These are phyloP conservation scores for Cynoglossus semilaevis DNA, from an alignment of 2,113 vertebrate genomes.

Conservation along the genomic window DNA sequence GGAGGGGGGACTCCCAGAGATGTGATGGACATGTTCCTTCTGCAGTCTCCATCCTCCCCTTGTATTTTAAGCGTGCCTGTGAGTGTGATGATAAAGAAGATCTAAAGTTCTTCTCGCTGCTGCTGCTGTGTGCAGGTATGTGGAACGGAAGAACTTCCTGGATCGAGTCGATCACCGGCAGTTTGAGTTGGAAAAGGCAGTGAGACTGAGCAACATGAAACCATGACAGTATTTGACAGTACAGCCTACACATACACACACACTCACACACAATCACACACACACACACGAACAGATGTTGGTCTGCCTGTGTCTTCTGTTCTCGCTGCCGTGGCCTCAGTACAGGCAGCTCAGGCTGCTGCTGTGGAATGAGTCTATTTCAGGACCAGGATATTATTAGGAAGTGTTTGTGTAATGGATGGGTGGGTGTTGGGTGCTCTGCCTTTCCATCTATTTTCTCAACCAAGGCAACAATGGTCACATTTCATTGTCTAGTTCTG, in stretches of 20 bases:
- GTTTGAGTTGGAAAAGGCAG: conserved; percentile 88
- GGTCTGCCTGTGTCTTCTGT: not conserved
- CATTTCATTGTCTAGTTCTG: too few relatives aligned
- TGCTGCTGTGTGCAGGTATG: conserved; percentile 78
- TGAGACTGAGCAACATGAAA: conserved; percentile 95
- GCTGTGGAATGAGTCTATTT: conserved; percentile 18
- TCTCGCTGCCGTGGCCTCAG: conserved; percentile 1
- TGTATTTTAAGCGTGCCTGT: conserved; percentile 2
- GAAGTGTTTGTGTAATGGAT: conserved; percentile 11
- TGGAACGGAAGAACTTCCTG: conserved; percentile 95
- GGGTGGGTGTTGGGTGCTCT: conserved; percentile 7
- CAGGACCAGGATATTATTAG: conserved; percentile 29
- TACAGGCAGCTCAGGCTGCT: conserved; percentile 8
- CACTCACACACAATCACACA: conserved; percentile 11
- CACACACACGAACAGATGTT: conserved; percentile 2
- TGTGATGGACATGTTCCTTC: not conserved
- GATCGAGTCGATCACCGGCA: conserved; percentile 94
- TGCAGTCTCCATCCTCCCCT: not conserved
- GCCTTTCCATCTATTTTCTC: conserved; percentile 9
- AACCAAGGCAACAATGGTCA: too few relatives aligned
- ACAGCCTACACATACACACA: not conserved
- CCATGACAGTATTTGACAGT: conserved; percentile 64
- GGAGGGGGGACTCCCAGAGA: not conserved
- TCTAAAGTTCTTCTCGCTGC: conserved; percentile 7
- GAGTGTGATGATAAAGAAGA: not conserved